A percentile compares a stretch with the other conserved stretches of the same genome.
Evolutionary conservation across 2,888 invertebrate species (phyloP).

Genomic region (Dasypolia templi): DNA sequence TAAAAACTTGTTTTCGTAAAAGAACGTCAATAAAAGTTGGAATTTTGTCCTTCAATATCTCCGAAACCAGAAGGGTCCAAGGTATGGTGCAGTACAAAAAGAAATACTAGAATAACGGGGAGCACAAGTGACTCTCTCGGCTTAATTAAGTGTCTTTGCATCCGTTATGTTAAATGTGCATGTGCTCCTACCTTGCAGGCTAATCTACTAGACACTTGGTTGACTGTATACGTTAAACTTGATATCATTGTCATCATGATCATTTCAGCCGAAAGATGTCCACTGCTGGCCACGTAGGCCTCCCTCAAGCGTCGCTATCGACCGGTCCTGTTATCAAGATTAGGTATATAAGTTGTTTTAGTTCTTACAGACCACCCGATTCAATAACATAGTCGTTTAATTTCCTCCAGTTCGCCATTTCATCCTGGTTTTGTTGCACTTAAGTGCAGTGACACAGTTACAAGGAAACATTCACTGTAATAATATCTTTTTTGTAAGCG

Average conservation of each 20-base stretch:
- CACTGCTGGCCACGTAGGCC: neutral
- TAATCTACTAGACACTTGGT: neutral
- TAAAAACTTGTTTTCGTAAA: too few relatives aligned
- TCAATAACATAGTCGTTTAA: slow-evolving; percentile 13
- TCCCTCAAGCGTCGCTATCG: too few relatives aligned
- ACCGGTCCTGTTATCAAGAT: neutral
- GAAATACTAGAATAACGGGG: too few relatives aligned
- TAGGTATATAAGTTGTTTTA: neutral
- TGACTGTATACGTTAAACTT: neutral
- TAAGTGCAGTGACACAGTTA: slow-evolving; percentile 50
- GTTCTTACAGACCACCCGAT: slow-evolving; percentile 5
- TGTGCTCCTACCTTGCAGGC: neutral
- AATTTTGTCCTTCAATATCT: too few relatives aligned
- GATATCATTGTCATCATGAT: neutral
- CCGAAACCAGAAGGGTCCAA: too few relatives aligned
- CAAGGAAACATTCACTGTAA: slow-evolving; percentile 51
- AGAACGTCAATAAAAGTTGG: too few relatives aligned
- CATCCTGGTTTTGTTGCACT: slow-evolving; percentile 44
- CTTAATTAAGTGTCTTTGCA: too few relatives aligned
- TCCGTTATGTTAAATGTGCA: too few relatives aligned
- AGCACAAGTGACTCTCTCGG: too few relatives aligned
- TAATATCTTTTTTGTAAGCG: slow-evolving; percentile 53
- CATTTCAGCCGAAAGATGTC: neutral
- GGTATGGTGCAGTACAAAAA: too few relatives aligned
- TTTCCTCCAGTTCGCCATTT: slow-evolving; percentile 14